Conservation (phyloP, 2,888 invertebrate species). For the Priapulus caudatus region DNA sequence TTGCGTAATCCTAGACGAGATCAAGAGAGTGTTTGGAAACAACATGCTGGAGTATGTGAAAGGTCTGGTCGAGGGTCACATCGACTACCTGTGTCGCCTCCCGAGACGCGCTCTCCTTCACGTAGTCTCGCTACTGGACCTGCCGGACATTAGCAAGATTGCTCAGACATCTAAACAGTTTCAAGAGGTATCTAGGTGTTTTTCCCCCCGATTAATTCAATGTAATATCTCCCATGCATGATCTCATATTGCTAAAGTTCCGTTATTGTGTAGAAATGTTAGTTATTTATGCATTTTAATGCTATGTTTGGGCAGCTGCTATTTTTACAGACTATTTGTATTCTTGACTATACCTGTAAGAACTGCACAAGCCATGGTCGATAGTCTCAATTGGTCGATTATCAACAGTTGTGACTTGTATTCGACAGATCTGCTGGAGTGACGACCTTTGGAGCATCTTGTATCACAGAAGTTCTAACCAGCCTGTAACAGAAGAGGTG, state of each 20-base stretch:
- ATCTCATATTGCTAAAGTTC: too few relatives aligned
- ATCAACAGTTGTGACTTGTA: background rate
- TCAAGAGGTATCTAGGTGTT: too few relatives aligned
- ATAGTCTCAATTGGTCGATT: too few relatives aligned
- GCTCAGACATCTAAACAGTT: background rate
- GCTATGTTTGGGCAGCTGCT: too few relatives aligned
- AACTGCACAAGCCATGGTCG: too few relatives aligned
- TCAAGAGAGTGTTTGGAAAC: background rate
- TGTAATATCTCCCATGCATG: too few relatives aligned
- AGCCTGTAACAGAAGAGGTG: background rate
- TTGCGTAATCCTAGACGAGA: too few relatives aligned
- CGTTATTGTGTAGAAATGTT: too few relatives aligned
- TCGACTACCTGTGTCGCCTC: background rate
- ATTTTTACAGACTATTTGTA: too few relatives aligned
- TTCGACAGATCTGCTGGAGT: background rate
- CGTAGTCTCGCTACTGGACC: background rate
- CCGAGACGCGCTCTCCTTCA: background rate
- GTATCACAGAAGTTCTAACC: background rate
- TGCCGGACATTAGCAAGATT: background rate
- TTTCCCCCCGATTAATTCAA: too few relatives aligned
- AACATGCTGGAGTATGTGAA: conserved; percentile 1
- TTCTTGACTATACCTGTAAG: too few relatives aligned
- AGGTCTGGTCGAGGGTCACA: background rate
- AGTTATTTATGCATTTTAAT: too few relatives aligned
- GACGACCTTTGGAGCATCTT: background rate